Percentiles rank a stretch among this genome's conserved stretches.
These are phyloP conservation scores for Sander vitreus DNA, from an alignment of 2,113 vertebrate genomes.

Conservation along the genomic window DNA sequence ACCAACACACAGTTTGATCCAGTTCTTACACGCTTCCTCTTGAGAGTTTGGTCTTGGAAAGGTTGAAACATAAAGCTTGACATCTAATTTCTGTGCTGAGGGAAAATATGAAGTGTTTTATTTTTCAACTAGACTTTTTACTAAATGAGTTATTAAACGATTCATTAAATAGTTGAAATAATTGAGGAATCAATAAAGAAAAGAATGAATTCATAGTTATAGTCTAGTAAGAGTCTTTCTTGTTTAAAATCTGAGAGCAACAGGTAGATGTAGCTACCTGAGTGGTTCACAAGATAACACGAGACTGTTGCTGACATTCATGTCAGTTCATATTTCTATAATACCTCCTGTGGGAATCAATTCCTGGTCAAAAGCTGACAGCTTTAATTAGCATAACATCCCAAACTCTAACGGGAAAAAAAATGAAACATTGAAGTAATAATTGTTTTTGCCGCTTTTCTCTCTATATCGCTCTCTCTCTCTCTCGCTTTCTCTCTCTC, in stretches of 20 bases:
- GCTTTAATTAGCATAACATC: conserved; percentile 42
- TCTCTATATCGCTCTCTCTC: not conserved
- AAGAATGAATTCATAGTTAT: not conserved
- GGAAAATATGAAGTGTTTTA: not conserved
- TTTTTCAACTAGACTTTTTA: too few relatives aligned
- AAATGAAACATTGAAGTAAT: conserved; percentile 26
- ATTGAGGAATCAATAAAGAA: not conserved
- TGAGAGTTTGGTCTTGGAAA: not conserved
- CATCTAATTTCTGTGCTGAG: too few relatives aligned
- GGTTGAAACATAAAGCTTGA: not conserved
- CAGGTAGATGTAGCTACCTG: not conserved
- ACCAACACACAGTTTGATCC: too few relatives aligned
- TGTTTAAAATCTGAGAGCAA: not conserved
- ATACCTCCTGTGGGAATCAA: conserved; percentile 33
- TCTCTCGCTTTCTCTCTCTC: not conserved
- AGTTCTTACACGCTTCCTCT: not conserved
- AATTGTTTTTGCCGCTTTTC: conserved; percentile 8
- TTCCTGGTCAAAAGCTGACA: conserved; percentile 53
- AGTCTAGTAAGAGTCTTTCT: not conserved
- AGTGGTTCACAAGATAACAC: conserved; percentile 31
- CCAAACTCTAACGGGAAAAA: conserved; percentile 28
- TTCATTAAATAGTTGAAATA: not conserved
- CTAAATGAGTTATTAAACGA: not conserved
- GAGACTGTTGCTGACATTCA: conserved; percentile 34
- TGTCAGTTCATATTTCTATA: conserved; percentile 55